These are phyloP conservation scores for Phylloscopus collybita DNA, from an alignment of 2,797 vertebrate species.

Conservation along the genomic window DNA sequence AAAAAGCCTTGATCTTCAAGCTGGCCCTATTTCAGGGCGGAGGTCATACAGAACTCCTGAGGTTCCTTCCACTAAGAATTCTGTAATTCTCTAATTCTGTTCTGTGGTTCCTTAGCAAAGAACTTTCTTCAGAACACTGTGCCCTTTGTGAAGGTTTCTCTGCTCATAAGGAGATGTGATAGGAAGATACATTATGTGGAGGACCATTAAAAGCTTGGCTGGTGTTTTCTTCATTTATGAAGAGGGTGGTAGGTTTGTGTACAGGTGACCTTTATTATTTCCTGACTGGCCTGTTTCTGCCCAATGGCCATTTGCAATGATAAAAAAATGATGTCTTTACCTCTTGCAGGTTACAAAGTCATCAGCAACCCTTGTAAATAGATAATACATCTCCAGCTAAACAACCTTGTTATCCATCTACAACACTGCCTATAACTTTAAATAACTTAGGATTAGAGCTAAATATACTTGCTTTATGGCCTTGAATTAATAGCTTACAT, in stretches of 20 bases:
- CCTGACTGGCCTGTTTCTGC: background rate
- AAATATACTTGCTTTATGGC: constrained; percentile 37
- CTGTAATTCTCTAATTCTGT: background rate
- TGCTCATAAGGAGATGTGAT: background rate
- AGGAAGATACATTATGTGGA: background rate
- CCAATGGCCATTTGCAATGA: background rate
- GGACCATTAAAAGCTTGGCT: background rate
- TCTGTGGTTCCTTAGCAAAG: background rate
- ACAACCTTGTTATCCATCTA: constrained; percentile 1
- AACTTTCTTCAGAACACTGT: background rate
- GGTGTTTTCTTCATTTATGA: background rate
- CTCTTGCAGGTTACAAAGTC: background rate
- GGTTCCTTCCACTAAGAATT: background rate
- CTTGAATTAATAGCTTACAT: constrained; percentile 21
- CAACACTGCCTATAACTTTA: background rate
- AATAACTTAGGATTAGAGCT: constrained; percentile 18
- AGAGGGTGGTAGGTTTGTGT: background rate
- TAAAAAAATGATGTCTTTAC: background rate
- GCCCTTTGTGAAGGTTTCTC: background rate
- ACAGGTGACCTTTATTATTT: background rate
- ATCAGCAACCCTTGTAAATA: constrained; percentile 13
- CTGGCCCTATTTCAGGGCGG: no score
- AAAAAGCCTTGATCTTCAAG: background rate
- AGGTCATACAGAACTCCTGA: background rate
- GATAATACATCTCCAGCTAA: constrained; percentile 13